Base-by-base conservation (phyloP, 2,797 vertebrate genomes). In the Esox lucius region DNA sequence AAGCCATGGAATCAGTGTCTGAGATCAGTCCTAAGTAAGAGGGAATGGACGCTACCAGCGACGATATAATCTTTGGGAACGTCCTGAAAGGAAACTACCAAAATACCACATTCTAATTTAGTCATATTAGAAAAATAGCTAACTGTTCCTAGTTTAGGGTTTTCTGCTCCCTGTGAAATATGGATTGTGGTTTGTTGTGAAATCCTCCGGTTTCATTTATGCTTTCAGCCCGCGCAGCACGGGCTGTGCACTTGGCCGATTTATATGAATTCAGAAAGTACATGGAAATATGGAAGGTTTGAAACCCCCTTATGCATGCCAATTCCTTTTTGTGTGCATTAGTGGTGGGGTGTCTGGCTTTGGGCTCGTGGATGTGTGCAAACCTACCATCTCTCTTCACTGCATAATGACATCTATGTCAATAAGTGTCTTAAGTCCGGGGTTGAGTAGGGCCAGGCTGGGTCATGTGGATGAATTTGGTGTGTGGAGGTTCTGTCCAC, bases 1-100 rank as follows among this genome's bases (percentile, higher is more conserved):
- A 51, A 85, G 77, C 84, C 83, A 77, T 84, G 74, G 73, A 70
- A 82, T 78, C 71, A 64, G 76, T 72, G 72, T 81, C 78, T 72
- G 66, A 56, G 74, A 7, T 24, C 49, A 53, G 17, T 49, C 48
- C 17, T 17, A 26, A 26, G 12, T 15, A 26, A 8, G 28, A 26
- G 28, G 62, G 62, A 31, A 28, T 65, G 49, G 49, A 17, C 7
- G 17, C 5, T 53, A 53, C 49, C 19, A 19, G 5, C 49, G 31
- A 3, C 28, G 3, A 31, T 31, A 31, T 31, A 31, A 31, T 31
- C 19, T 59, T 59, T 59, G 53, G 53, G n/a, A 59, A n/a, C 1
- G 16, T 59, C 53, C 5, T 17, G 28, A 17, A 17, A 59, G 53
- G 53, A 16, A n/a, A 59, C 5, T 59, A n/a, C n/a, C 28, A 31